These are phyloP conservation scores for Peromyscus leucopus DNA, from an alignment of 2,113 vertebrate genomes.

Conservation along the genomic window DNA sequence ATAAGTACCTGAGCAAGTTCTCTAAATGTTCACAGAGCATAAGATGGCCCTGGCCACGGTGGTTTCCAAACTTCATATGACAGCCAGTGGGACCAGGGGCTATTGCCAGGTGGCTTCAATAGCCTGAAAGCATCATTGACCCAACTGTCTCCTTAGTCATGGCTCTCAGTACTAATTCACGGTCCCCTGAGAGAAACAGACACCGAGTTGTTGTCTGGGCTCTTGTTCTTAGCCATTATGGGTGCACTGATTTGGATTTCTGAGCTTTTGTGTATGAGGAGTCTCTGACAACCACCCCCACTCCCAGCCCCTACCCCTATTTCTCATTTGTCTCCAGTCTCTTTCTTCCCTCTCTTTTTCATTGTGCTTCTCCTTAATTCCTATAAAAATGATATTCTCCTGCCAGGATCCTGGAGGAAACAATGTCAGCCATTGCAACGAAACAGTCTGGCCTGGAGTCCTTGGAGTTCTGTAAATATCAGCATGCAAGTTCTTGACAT, in stretches of 20 bases:
- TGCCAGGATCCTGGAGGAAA: not conserved
- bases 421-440: not conserved
- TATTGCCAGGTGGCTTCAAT: not conserved
- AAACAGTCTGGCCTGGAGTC: rapidly evolving
- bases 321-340: not conserved
- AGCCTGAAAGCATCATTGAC: not conserved
- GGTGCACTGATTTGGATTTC: not conserved
- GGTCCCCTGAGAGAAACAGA: not conserved
- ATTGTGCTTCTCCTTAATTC: not conserved
- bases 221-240: not conserved
- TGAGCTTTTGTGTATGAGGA: not conserved
- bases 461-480: conserved; percentile 37
- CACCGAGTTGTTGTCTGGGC: not conserved
- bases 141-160: conserved; percentile 30
- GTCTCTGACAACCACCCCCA: not conserved
- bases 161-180: not conserved
- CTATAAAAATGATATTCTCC: conserved; percentile 4
- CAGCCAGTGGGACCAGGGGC: not conserved
- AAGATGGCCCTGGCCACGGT: not conserved
- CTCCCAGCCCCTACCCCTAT: not conserved
- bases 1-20: not conserved
- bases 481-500: not conserved
- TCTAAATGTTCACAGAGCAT: not conserved
- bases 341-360: not conserved
- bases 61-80: not conserved